A percentile compares a stretch with the other conserved stretches of the same genome.
These are phyloP conservation scores for Prunella himalayana DNA, from an alignment of 2,113 vertebrate species.

Conservation along the genomic window DNA sequence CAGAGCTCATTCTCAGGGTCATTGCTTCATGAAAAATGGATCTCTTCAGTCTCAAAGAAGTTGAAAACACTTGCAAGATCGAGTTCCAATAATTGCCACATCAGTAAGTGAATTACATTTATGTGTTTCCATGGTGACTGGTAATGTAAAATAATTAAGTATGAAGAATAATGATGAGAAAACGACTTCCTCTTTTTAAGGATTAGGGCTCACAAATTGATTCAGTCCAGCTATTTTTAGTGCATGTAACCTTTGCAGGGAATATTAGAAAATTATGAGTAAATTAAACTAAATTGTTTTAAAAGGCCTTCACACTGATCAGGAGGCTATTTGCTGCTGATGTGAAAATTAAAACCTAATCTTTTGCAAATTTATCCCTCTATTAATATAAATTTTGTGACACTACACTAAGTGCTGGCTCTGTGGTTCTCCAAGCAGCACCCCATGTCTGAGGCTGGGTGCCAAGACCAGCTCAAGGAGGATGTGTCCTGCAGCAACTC, in stretches of 20 bases:
- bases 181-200: slow-evolving; percentile 74
- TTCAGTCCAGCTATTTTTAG: slow-evolving; percentile 71
- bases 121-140: slow-evolving; percentile 70
- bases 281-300: slow-evolving; percentile 54
- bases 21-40: not conserved
- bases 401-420: not conserved
- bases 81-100: slow-evolving; percentile 46
- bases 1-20: not conserved
- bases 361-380: not conserved
- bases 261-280: slow-evolving; percentile 58
- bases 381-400: not conserved
- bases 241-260: slow-evolving; percentile 41
- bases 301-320: slow-evolving; percentile 43
- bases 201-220: slow-evolving; percentile 71
- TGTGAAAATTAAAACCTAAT: slow-evolving; percentile 23
- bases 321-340: slow-evolving; percentile 27
- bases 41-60: slow-evolving; percentile 40
- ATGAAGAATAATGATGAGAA: slow-evolving; percentile 72
- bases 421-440: not conserved
- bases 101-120: slow-evolving; percentile 54
- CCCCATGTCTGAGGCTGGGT: rapidly evolving
- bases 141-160: slow-evolving; percentile 75
- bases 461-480: not conserved
- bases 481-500: not conserved
- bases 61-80: slow-evolving; percentile 56